Evolutionary conservation across 2,113 vertebrate species (phyloP), one percentile per base, ranked within the genome.

Genomic region (Cyrtonyx montezumae): DNA sequence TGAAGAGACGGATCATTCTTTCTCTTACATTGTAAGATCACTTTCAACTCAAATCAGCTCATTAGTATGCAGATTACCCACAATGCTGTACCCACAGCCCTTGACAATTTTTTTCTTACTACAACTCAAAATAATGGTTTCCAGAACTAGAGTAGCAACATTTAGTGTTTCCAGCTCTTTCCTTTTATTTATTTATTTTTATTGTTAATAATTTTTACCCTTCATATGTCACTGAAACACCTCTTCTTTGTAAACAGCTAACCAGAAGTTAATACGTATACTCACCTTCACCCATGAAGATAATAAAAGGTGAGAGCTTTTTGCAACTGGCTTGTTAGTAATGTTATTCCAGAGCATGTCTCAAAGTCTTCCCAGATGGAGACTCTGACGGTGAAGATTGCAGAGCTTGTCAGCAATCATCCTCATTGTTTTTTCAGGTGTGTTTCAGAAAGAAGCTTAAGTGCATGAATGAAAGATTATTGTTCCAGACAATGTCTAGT

Each of bases 221-320:
- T 59, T 53, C 8, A 3, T 18, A 11, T 5, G 4, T 4, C 18
- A 14, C 4, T 34, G 16, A 74, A 80, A 62, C 4, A n/a, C 40
- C 59, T 43, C 25, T 3, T 36, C 13, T 56, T 11, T 23, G 42
- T 18, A 7, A 36, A 78, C 37, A 3, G 40, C 6, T 75, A 67
- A 17, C 4, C 1, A 25, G 1, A 42, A 13, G 8, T 32, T 8
- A 56, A 4, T 14, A 45, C 84, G 4, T 32, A 2, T 32, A 55
- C 4, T 8, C 18, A 20, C 6, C 5, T 51, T 46, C 59, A 12
- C 3, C 8, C 4, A 55, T 28, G 5, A 8, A 22, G 8, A 14
- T 16, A 36, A 55, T 55, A 43, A 7, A 34, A 3, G 2, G 2
- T 43, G 23, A 70, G 13, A 73, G 0, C 8, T 14, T 49, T 34